Percentiles rank a stretch among this genome's conserved stretches.
phyloP scores from a whole-genome alignment of 2,888 invertebrate genomes.

The Hyposoter didymator region DNA sequence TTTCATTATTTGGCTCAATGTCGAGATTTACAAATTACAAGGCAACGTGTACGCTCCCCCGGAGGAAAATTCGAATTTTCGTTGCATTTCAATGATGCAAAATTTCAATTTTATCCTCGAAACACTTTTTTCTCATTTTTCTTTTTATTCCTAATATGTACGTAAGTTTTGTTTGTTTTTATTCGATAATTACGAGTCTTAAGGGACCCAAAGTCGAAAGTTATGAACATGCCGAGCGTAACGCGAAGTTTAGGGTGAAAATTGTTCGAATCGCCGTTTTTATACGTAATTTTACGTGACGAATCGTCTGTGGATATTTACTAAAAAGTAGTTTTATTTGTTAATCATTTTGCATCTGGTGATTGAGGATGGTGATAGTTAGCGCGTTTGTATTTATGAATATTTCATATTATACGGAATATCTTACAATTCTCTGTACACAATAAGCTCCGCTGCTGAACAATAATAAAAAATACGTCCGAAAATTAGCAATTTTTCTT shows the following conservation, averaged over 20 bases:
- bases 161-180: neutral
- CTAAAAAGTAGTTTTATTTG: slow-evolving; percentile 11
- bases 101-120: neutral
- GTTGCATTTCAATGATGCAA: neutral
- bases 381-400: slow-evolving; percentile 33
- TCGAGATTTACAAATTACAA: neutral
- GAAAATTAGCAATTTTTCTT: neutral
- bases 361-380: slow-evolving; percentile 33
- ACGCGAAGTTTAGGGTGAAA: slow-evolving; percentile 1
- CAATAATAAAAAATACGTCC: slow-evolving; percentile 22
- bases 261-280: slow-evolving; percentile 44
- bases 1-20: neutral
- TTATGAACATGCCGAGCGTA: slow-evolving; percentile 13
- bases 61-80: neutral
- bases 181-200: slow-evolving; percentile 33
- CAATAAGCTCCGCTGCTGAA: neutral
- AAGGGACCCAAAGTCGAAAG: slow-evolving; percentile 31
- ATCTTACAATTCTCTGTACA: slow-evolving; percentile 26
- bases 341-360: slow-evolving; percentile 13
- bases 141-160: neutral
- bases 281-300: slow-evolving; percentile 40
- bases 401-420: slow-evolving; percentile 15
- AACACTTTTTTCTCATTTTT: neutral
- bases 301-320: slow-evolving; percentile 38
- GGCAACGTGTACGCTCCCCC: neutral